Percentiles rank a stretch among this genome's conserved stretches.
phyloP scores from a whole-genome alignment of 2,888 invertebrate species.

The Heteropelma amictum region DNA sequence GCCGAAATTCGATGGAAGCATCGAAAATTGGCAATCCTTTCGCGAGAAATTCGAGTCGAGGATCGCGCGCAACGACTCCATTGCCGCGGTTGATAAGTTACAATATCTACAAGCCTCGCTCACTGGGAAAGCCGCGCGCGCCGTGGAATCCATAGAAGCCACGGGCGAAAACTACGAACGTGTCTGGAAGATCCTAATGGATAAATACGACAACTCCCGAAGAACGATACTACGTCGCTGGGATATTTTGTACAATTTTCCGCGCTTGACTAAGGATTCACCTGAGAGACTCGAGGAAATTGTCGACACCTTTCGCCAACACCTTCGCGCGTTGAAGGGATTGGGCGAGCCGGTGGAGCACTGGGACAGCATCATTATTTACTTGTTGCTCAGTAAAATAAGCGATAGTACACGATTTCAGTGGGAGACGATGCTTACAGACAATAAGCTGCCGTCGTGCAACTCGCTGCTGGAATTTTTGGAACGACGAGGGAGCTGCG shows the following conservation, averaged over 20 bases:
- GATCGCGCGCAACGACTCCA: neutral
- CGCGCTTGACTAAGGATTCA: constrained; percentile 12
- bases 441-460: constrained; percentile 39
- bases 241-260: constrained; percentile 10
- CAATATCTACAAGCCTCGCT: constrained; percentile 55
- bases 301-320: constrained; percentile 41
- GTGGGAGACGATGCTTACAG: constrained; percentile 44
- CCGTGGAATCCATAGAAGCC: constrained; percentile 48
- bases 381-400: constrained; percentile 25
- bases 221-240: constrained; percentile 48
- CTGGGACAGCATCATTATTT: constrained; percentile 18
- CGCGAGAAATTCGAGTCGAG: neutral
- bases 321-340: constrained; percentile 37
- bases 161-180: constrained; percentile 53
- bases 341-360: constrained; percentile 19
- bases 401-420: neutral
- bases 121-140: constrained; percentile 54
- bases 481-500: constrained; percentile 42
- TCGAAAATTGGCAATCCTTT: neutral
- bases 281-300: constrained; percentile 32
- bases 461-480: constrained; percentile 34
- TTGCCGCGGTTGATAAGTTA: constrained; percentile 41
- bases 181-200: constrained; percentile 55
- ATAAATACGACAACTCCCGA: constrained; percentile 51
- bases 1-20: neutral